These are phyloP conservation scores for Oxyura jamaicensis DNA, from an alignment of 2,113 vertebrate genomes.

Conservation along the genomic window DNA sequence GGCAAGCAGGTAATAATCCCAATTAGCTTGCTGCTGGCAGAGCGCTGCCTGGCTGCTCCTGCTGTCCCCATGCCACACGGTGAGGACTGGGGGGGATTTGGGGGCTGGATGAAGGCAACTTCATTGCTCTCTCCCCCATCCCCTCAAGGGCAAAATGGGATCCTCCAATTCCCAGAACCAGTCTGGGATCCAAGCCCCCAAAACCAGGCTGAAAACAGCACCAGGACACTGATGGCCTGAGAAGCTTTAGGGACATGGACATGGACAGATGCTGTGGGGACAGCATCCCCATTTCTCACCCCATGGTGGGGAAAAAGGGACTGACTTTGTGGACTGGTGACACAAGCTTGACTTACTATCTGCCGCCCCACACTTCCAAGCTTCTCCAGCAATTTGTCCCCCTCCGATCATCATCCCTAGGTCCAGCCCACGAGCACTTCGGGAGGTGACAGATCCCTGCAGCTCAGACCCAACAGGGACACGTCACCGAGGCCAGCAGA, in stretches of 20 bases:
- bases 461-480: not conserved
- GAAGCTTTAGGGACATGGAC: not conserved
- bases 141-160: accelerated
- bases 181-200: not conserved
- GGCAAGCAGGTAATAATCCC: conserved; percentile 36
- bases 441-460: not conserved
- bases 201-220: not conserved
- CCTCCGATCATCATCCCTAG: not conserved
- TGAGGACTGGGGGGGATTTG: not conserved
- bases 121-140: not conserved
- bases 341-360: not conserved
- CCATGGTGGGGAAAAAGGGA: not conserved
- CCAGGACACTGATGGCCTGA: not conserved
- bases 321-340: not conserved
- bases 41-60: not conserved
- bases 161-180: not conserved
- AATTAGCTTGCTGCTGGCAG: conserved; percentile 31
- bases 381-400: not conserved
- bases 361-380: not conserved
- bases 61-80: not conserved
- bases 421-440: not conserved
- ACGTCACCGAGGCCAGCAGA: not conserved
- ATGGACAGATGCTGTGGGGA: not conserved
- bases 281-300: accelerated
- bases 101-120: not conserved